Conservation (phyloP, 2,113 vertebrate genomes). For the Menura novaehollandiae region DNA sequence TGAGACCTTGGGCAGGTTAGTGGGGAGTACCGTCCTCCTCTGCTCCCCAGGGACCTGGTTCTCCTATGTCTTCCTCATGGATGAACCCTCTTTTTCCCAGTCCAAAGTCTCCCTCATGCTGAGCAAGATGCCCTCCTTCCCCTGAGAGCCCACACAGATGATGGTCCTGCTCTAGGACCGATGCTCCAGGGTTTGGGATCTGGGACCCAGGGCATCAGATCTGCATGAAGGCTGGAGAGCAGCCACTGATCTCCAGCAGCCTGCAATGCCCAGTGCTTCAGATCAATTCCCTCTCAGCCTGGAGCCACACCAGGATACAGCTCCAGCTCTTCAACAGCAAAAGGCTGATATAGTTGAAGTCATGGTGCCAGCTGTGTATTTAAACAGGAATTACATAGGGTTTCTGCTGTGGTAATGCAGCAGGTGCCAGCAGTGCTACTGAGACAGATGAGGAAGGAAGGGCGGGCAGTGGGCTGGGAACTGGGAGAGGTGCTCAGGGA, state of each 20-base stretch:
- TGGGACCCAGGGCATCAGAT: neutral
- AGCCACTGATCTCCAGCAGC: neutral
- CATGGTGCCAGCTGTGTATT: neutral
- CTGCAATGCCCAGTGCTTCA: neutral
- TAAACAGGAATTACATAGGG: neutral
- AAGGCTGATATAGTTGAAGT: conserved; percentile 9
- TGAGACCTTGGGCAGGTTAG: neutral
- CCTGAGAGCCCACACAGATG: neutral
- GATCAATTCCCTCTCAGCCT: neutral
- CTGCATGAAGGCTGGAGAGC: neutral
- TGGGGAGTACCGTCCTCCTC: neutral
- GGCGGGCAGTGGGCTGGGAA: neutral
- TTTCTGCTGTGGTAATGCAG: neutral
- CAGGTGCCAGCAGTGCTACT: neutral
- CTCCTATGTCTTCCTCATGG: neutral
- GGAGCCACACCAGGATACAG: neutral
- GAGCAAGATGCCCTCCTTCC: neutral
- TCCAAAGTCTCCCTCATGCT: neutral
- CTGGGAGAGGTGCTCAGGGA: neutral
- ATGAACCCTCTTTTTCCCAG: neutral
- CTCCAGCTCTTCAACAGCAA: neutral
- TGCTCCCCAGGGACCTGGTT: neutral
- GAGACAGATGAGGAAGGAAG: neutral
- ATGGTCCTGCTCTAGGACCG: neutral
- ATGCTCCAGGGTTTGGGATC: neutral